phyloP scores from a whole-genome alignment of 2,797 vertebrate genomes.

The Chloroceryle inda region DNA sequence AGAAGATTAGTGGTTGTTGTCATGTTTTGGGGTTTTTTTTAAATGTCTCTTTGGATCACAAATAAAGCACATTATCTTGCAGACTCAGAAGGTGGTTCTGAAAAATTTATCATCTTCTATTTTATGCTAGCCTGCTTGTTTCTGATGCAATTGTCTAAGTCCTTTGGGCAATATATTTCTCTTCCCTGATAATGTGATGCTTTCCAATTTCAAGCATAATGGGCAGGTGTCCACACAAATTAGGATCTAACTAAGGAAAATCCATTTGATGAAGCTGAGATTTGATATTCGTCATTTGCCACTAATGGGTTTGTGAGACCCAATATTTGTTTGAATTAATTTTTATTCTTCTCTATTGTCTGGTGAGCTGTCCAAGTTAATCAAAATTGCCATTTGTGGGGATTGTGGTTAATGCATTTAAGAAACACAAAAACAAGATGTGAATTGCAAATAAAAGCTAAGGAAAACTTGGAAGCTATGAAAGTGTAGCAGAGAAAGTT shows the following conservation, averaged over 20 bases:
- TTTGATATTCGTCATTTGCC: background rate
- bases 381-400: conserved; percentile 26
- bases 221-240: conserved; percentile 63
- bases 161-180: conserved; percentile 55
- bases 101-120: conserved; percentile 77
- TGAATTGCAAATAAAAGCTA: conserved; percentile 11
- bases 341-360: conserved; percentile 40
- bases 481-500: background rate
- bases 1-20: background rate
- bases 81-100: conserved; percentile 73
- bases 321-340: conserved; percentile 23
- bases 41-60: background rate
- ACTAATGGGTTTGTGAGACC: conserved; percentile 7
- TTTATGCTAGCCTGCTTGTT: conserved; percentile 68
- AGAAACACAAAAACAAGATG: conserved; percentile 5
- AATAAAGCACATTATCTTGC: conserved; percentile 58
- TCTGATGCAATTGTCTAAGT: conserved; percentile 59
- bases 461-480: background rate
- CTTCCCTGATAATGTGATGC: conserved; percentile 47
- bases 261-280: background rate
- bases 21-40: background rate
- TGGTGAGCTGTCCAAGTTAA: conserved; percentile 41
- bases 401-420: conserved; percentile 24
- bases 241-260: conserved; percentile 43
- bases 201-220: conserved; percentile 64